Conservation (phyloP, 2,888 invertebrate genomes). For the Chydorus sphaericus region DNA sequence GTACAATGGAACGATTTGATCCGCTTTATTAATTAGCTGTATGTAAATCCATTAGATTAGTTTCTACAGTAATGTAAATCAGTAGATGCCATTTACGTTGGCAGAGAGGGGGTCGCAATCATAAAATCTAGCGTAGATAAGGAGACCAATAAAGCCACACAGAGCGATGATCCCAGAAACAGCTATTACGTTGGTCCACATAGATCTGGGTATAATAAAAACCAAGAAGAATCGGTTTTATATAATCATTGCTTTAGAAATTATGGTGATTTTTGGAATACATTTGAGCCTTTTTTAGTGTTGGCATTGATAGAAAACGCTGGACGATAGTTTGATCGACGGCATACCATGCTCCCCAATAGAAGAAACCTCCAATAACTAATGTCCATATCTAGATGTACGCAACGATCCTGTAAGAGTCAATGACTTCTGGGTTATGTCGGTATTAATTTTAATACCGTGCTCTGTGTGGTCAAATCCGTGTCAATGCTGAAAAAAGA, state of each 20-base stretch:
- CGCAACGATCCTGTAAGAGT: not conserved
- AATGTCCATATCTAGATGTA: constrained; percentile 52
- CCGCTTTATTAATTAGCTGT: constrained; percentile 44
- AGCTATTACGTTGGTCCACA: constrained; percentile 60
- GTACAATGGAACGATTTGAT: constrained; percentile 75
- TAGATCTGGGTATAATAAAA: constrained; percentile 39
- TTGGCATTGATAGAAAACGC: constrained; percentile 73
- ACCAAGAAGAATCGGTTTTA: not conserved
- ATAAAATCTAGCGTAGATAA: constrained; percentile 64
- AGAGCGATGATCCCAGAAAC: constrained; percentile 62
- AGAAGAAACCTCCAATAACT: constrained; percentile 71
- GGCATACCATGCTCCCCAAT: constrained; percentile 78
- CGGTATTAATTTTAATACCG: no score
- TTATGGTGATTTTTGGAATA: constrained; percentile 34
- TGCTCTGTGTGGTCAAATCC: constrained; percentile 68
- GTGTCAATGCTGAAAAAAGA: constrained; percentile 49
- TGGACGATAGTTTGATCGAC: constrained; percentile 90
- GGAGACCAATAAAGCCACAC: constrained; percentile 73
- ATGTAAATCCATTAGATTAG: constrained; percentile 20
- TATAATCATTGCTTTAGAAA: not conserved
- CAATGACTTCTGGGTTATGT: not conserved
- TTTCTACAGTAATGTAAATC: not conserved
- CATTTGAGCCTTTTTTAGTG: constrained; percentile 58
- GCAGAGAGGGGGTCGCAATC: constrained; percentile 70
- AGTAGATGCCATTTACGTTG: constrained; percentile 32